These are phyloP conservation scores for Teleogryllus occipitalis DNA, from an alignment of 1,140 invertebrate species.

Conservation along the genomic window DNA sequence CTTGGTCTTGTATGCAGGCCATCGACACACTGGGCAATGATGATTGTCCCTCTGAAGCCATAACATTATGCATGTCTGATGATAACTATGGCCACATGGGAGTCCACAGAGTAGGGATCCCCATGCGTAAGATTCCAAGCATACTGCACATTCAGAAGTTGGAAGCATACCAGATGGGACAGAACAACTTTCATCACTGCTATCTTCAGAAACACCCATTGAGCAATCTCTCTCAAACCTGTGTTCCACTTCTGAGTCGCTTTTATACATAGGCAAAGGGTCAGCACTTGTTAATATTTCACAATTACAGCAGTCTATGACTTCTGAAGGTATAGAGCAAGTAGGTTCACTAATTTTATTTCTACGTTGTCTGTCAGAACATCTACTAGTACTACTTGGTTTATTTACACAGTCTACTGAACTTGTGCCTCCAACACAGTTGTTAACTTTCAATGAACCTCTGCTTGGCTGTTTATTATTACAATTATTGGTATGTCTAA, in stretches of 20 bases:
- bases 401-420: not conserved
- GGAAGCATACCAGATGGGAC: constrained; percentile 31
- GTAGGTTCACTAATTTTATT: not conserved
- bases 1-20: constrained; percentile 41
- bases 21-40: constrained; percentile 46
- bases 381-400: not conserved
- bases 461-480: not conserved
- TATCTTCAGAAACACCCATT: constrained; percentile 19
- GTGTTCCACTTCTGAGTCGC: not conserved
- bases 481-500: not conserved
- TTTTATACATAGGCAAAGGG: not conserved
- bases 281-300: not conserved
- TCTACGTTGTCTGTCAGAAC: not conserved
- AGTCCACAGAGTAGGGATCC: constrained; percentile 40
- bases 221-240: not conserved
- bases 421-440: not conserved
- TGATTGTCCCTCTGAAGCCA: constrained; percentile 46
- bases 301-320: not conserved
- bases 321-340: not conserved
- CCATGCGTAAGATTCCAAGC: constrained; percentile 40
- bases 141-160: constrained; percentile 43
- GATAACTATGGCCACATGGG: constrained; percentile 47
- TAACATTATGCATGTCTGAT: constrained; percentile 41
- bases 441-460: not conserved
- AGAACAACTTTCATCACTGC: constrained; percentile 14